Evolutionary conservation across 1,140 invertebrate genomes (phyloP), one percentile per base, ranked within the genome.

Genomic region (Himalopsyche phryganea): DNA sequence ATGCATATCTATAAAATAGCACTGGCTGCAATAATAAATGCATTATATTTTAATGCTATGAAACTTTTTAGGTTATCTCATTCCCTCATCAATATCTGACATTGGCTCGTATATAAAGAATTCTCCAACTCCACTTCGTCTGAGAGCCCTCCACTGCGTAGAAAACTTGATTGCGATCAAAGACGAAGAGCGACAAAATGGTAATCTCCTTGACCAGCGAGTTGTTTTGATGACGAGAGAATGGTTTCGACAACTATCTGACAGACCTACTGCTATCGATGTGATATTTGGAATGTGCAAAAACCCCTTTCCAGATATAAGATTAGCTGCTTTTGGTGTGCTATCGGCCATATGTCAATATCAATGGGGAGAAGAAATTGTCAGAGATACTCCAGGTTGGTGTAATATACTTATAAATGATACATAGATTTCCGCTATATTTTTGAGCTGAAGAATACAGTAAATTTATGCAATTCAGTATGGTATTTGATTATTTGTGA

Each of bases 221-320:
- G 71, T 77, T n/a, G 73, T 69, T 18, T 54, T 76, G 59, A 74
- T 81, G 67, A 76, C 76, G 0, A 71, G 73, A 23, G 71, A 72
- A 63, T 83, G 81, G 81, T 81, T 80, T 20, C 70, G 73, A 45
- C 68, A 67, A 52, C 70, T 81, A 9, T 75, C 76, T 23, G 67
- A 68, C 52, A 60, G 67, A 6, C 69, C 74, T 1, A 50, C 58
- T 7, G 63, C 78, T 5, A 72, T 79, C 38, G 69, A 77, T 53
- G 61, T 68, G 13, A 55, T 83, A 7, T 73, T 77, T 71, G 73
- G 72, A 4, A 69, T 78, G 18, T 78, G 79, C 35, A 78, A 78
- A 41, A 81, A 83, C 66, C 86, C 86, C n/a, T 88, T 89, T 63
- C 69, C 77, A 2, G 85, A 88, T 44, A 70, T 88, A 1, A 79